Conservation (phyloP, 1,140 invertebrate genomes). For the Battus philenor region DNA sequence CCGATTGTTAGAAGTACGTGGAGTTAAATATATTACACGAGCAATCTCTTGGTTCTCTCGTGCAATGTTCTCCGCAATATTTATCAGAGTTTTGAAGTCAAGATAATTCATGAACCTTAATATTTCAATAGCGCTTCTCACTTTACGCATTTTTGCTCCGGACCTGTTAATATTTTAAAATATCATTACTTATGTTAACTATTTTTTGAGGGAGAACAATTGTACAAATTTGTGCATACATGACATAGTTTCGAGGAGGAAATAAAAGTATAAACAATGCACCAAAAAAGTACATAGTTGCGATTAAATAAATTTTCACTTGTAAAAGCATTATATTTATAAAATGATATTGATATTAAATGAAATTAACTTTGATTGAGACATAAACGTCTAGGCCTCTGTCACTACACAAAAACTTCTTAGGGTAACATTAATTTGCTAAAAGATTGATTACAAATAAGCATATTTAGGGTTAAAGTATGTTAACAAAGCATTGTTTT, state of each 20-base stretch:
- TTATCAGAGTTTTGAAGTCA: constrained; percentile 27
- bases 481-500: too few relatives aligned
- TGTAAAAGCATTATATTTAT: constrained; percentile 47
- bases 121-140: constrained; percentile 27
- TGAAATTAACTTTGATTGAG: too few relatives aligned
- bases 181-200: constrained; percentile 8
- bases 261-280: constrained; percentile 52
- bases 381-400: too few relatives aligned
- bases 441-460: too few relatives aligned
- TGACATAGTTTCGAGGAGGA: constrained; percentile 56
- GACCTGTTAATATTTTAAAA: constrained; percentile 30
- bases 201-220: not conserved
- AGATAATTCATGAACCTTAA: constrained; percentile 37
- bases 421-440: too few relatives aligned
- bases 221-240: constrained; percentile 29
- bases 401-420: too few relatives aligned
- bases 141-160: constrained; percentile 48
- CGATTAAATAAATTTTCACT: constrained; percentile 55
- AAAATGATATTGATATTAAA: too few relatives aligned
- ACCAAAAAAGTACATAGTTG: constrained; percentile 48
- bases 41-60: constrained; percentile 37
- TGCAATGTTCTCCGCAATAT: constrained; percentile 27
- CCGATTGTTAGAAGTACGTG: constrained; percentile 38
- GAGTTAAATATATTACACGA: constrained; percentile 30
- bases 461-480: too few relatives aligned